Base-by-base conservation (phyloP, 2,113 vertebrate species). In the Lethenteron camtschaticum region DNA sequence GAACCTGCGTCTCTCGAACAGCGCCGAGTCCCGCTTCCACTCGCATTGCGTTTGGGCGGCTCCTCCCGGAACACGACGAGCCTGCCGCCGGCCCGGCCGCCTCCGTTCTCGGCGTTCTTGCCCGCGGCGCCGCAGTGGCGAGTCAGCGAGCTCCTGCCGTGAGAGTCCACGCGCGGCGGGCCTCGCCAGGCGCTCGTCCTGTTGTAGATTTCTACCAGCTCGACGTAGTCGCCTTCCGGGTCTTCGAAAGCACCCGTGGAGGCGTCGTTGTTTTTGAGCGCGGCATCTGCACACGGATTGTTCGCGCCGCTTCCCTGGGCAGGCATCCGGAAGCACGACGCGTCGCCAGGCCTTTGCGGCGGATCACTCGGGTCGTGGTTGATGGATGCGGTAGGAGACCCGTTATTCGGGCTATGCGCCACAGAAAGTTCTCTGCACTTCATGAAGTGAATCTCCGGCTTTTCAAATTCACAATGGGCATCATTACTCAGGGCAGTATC, bases 1-100 rank as follows among this genome's bases (percentile, higher is more conserved):
- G 72, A 86, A 77, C 18, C 83, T 79, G 18, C 79, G 81, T 56
- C 78, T 78, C 75, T 85, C 84, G 66, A 81, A 80, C 6, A 77
- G 59, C 1, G 71, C 71, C 1, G 83, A 81, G 75, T 84, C 82
- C 73, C 82, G 78, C 2, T 79, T 75, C 8, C 77, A 76, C 72
- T 79, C 2, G 79, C 74, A 57, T 75, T 69, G 79, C 77, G 58
- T 76, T 71, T 0, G 81, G 80, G 71, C 82, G 79, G 71, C 78
- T 82, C 69, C 78, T 75, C 63, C 85, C 83, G 1, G 80, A 41
- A 41, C 41, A 41, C 77, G 12, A 73, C 77, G 63, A 83, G 84
- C 18, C 81, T 78, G 5, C 82, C 75, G 66, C 71, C 77, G 75
- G 79, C 81, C 18, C 77, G 73, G 41, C 68, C 73, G 11, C 70